Base-by-base conservation (phyloP, 2,888 invertebrate genomes). In the Acholoe squamosa region DNA sequence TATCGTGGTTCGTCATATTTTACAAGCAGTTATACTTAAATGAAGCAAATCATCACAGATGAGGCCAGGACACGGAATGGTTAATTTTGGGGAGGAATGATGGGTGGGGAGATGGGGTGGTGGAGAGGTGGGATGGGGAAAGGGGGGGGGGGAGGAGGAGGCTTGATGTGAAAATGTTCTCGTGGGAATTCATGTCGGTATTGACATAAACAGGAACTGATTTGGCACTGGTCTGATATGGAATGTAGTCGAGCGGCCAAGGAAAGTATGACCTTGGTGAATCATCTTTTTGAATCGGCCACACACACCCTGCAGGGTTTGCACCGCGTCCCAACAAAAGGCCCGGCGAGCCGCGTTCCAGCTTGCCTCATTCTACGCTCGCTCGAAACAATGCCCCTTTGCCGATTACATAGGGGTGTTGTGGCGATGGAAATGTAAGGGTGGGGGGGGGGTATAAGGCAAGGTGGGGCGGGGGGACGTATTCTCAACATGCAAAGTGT, bases 171-270 rank as follows among this genome's bases (percentile, higher is more conserved):
- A 86, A 86, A 86, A 86, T 54, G 86, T 86, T 28, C 86, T 86
- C 86, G 56, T 86, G 86, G 86, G 86, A 86, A 86, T 86, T 31
- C 28, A 54, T 86, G 86, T 54, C 86, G 56, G 25, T 33, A 86
- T 80, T 86, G 86, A 86, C 86, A 54, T 86, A 56, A 86, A 86
- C 86, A 86, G 86, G 86, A 86, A 86, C 86, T 86, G 86, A 86
- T 86, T 86, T 86, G 86, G 86, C 86, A 86, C 52, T 14, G 54
- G 86, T 56, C 56, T 86, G 52, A 86, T 86, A 56, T 28, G 86
- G 86, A 86, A 86, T 86, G 86, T 86, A 56, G 54, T 33, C 54
- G 86, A 14, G 52, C 33, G 86, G 86, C 86, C 86, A 86, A 86
- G 86, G 28, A 52, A 54, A 86, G 54, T 86, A 52, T 86, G 52